These are phyloP conservation scores for Dallia pectoralis DNA, from an alignment of 2,797 vertebrate species.

Conservation along the genomic window DNA sequence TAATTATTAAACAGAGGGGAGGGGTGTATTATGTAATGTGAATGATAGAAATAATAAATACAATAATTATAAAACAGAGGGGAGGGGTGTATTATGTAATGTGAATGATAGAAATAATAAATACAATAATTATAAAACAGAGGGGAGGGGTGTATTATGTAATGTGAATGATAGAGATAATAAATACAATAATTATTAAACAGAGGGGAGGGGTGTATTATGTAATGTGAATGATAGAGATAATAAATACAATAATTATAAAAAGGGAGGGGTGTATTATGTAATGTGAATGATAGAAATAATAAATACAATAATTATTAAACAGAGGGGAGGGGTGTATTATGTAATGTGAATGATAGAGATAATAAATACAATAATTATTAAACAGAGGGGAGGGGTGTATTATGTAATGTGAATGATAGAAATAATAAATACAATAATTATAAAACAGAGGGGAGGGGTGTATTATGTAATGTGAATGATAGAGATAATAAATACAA, in stretches of 20 bases:
- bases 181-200: not conserved
- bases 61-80: not conserved
- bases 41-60: not conserved
- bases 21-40: not conserved
- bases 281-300: not conserved
- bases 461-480: not conserved
- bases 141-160: not conserved
- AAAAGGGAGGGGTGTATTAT: not conserved
- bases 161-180: not conserved
- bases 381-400: not conserved
- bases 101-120: not conserved
- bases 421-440: not conserved
- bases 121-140: not conserved
- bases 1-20: not conserved
- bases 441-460: not conserved
- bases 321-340: too few relatives aligned
- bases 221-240: not conserved
- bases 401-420: not conserved
- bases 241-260: not conserved
- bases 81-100: not conserved
- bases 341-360: not conserved
- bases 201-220: not conserved
- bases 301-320: not conserved
- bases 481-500: not conserved
- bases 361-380: not conserved